phyloP scores from a whole-genome alignment of 2,113 vertebrate species.

The Ceyx melanurus region DNA sequence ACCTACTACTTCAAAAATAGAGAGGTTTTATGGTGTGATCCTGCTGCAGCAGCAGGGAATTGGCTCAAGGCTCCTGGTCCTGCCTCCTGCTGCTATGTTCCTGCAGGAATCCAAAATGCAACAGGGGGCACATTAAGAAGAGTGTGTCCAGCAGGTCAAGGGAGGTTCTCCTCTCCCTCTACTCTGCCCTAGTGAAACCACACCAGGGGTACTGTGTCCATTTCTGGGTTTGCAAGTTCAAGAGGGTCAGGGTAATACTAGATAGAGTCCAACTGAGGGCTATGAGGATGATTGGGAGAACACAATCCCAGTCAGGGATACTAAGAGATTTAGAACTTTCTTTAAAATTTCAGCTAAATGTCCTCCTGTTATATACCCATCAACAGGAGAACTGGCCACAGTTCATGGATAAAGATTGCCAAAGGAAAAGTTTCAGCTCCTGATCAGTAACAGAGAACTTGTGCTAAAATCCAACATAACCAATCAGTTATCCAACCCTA shows the following conservation, averaged over 20 bases:
- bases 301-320: not conserved
- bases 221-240: too few species aligned
- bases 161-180: too few species aligned
- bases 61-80: not conserved
- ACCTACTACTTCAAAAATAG: not conserved
- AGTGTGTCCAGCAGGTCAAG: too few species aligned
- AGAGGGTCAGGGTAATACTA: too few species aligned
- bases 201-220: too few species aligned
- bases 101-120: not conserved
- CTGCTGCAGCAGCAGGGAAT: not conserved
- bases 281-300: not conserved
- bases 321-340: not conserved
- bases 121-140: not conserved
- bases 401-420: not conserved
- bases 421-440: slow-evolving; percentile 12
- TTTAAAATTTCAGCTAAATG: not conserved
- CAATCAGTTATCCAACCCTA: slow-evolving; percentile 29
- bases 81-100: not conserved
- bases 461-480: slow-evolving; percentile 42
- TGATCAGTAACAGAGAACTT: not conserved
- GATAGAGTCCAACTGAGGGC: too few species aligned
- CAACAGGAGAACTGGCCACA: not conserved
- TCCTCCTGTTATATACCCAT: not conserved
- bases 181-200: too few species aligned
- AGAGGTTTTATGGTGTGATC: not conserved